Conservation (phyloP, 1,140 invertebrate genomes). For the Acromyrmex heyeri region DNA sequence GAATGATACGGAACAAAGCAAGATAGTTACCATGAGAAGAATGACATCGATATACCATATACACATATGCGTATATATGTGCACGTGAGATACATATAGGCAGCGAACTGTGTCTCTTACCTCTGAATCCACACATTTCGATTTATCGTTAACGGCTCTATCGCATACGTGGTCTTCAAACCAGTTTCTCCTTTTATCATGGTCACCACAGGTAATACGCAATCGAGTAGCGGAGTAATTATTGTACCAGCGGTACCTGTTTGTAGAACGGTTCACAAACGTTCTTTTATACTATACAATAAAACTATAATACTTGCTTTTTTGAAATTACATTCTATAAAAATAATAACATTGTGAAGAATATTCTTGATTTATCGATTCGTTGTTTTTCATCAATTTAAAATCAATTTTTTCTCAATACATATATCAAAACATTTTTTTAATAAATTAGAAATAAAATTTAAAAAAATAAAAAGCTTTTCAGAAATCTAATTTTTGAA, state of each 20-base stretch:
- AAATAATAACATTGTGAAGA: background rate
- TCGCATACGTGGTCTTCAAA: slow-evolving; percentile 74
- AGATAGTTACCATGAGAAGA: slow-evolving; percentile 28
- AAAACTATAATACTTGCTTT: background rate
- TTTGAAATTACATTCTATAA: background rate
- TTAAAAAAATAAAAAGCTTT: background rate
- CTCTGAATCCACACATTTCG: slow-evolving; percentile 75
- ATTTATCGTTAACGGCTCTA: slow-evolving; percentile 84
- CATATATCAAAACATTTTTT: background rate
- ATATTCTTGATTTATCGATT: background rate
- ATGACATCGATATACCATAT: slow-evolving; percentile 56
- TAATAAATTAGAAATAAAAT: background rate
- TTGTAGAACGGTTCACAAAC: slow-evolving; percentile 34
- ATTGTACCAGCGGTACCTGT: slow-evolving; percentile 68
- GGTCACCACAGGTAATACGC: slow-evolving; percentile 69
- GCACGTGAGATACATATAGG: slow-evolving; percentile 19
- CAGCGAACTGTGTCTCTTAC: slow-evolving; percentile 50
- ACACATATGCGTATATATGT: slow-evolving; percentile 11
- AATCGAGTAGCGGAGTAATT: slow-evolving; percentile 83
- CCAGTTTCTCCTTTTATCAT: slow-evolving; percentile 77
- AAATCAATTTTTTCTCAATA: background rate
- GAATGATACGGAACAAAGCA: slow-evolving; percentile 67
- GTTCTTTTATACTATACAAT: background rate
- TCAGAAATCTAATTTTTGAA: background rate
- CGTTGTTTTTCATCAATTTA: background rate